Base-by-base conservation (phyloP, 2,888 invertebrate species). In the Leptinotarsa juncta region DNA sequence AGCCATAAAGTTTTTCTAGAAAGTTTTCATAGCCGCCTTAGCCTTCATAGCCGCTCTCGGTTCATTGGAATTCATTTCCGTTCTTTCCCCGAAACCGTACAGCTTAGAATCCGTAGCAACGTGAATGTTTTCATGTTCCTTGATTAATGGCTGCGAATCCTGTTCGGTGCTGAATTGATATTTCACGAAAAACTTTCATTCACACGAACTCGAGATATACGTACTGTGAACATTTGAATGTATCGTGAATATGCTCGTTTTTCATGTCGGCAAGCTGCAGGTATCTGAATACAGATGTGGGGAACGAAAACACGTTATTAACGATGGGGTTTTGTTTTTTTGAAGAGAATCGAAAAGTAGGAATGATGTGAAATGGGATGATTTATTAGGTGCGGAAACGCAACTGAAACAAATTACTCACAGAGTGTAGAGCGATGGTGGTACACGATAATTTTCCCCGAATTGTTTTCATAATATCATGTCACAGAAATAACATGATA, bases 141-240 rank as follows among this genome's bases (percentile, higher is more conserved):
- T 62, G 62, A 62, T 62, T 42, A 42, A 62, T 62, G 7, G 62
- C 42, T 18, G 4, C n/a, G 62, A 62, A 62, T 62, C 12, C 20
- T 62, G n/a, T 20, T 62, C 7, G 18, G 62, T 14, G n/a, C 10
- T 16, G n/a, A 62, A 62, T 62, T 62, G 62, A 62, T 62, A 62
- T 62, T 62, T n/a, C 32, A 32, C 32, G 62, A 62, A 62, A 62
- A 62, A 32, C n/a, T 62, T 62, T 62, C 62, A 62, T 62, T 62
- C n/a, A 62, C 26, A 62, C 42, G 10, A n/a, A 42, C n/a, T 32
- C 16, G 42, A 32, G 62, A 42, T 62, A 62, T 5, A 62, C 32
- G 7, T 18, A 42, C 42, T 32, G 62, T 16, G 62, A 42, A 62
- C 26, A 62, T 57, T 23, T 23, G 12, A 14, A 57, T 23, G 57